Conservation (phyloP, 2,113 vertebrate species). For the Apodemus sylvaticus region DNA sequence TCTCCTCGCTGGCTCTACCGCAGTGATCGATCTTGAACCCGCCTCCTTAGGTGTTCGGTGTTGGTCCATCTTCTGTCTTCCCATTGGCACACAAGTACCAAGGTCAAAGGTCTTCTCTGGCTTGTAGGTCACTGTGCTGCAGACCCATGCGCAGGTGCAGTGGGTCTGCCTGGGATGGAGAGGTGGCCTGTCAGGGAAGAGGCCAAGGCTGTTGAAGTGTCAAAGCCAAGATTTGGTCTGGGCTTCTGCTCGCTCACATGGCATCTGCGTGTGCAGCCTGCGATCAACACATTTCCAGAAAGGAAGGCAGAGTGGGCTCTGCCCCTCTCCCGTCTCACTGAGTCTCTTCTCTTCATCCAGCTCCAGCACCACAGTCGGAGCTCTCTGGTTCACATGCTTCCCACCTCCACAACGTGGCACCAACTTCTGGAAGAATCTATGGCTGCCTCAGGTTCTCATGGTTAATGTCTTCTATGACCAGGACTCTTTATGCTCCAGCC, state of each 20-base stretch:
- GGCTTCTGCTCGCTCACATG: too few species aligned
- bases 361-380: accelerated
- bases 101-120: not conserved
- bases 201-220: not conserved
- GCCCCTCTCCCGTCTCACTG: not conserved
- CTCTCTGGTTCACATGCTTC: too few species aligned
- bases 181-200: not conserved
- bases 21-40: not conserved
- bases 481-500: not conserved
- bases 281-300: not conserved
- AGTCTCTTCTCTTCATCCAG: not conserved
- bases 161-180: too few species aligned
- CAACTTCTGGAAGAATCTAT: not conserved
- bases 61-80: not conserved
- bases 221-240: not conserved
- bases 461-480: not conserved
- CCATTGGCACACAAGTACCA: too few species aligned
- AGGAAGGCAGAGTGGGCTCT: not conserved
- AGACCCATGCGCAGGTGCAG: not conserved
- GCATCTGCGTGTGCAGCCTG: accelerated
- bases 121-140: not conserved
- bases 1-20: not conserved
- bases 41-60: too few species aligned
- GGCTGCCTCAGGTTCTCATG: not conserved
- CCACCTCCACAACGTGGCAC: too few species aligned